Conservation (phyloP, 2,888 invertebrate species). For the Drosophila villosipedis region DNA sequence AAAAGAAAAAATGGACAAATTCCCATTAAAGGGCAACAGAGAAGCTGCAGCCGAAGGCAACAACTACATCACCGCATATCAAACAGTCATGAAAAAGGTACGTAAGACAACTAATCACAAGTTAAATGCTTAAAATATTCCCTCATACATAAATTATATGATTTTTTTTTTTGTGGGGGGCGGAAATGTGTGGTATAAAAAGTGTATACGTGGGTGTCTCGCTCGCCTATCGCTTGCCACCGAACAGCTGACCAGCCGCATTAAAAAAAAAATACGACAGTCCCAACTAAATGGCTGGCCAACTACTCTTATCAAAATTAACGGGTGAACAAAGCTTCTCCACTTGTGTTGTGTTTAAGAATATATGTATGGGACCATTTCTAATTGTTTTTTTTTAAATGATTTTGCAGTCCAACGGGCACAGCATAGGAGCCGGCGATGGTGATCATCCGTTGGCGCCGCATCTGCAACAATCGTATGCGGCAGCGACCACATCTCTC, state of each 20-base stretch:
- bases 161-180: conserved; percentile 44
- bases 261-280: conserved; percentile 1
- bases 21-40: conserved; percentile 88
- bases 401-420: conserved; percentile 83
- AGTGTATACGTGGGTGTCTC: conserved; percentile 57
- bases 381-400: background rate
- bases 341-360: background rate
- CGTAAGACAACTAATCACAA: conserved; percentile 46
- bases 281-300: conserved; percentile 9
- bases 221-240: background rate
- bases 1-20: conserved; percentile 88
- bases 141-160: conserved; percentile 18
- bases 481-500: conserved; percentile 78
- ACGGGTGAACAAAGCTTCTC: conserved; percentile 51
- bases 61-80: conserved; percentile 87
- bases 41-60: conserved; percentile 86
- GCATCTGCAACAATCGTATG: conserved; percentile 58
- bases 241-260: conserved; percentile 40
- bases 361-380: background rate
- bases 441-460: conserved; percentile 81
- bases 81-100: conserved; percentile 88
- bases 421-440: conserved; percentile 64
- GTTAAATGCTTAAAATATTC: conserved; percentile 1
- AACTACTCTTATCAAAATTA: conserved; percentile 60
- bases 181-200: conserved; percentile 55